Evolutionary conservation across 2,797 vertebrate species (phyloP).

Genomic region (Squalus acanthias): DNA sequence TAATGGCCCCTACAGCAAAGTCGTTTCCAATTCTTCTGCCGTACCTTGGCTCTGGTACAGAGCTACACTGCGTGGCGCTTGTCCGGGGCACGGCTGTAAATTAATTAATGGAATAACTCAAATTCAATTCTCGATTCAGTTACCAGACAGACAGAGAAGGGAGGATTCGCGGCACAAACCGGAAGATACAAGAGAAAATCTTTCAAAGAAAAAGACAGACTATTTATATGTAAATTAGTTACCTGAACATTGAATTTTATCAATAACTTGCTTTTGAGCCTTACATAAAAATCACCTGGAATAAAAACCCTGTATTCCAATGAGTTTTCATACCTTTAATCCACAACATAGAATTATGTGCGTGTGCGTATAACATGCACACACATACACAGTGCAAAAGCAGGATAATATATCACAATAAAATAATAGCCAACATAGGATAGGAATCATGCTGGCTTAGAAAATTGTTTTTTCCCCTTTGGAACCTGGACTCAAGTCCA

Average conservation of each 20-base stretch:
- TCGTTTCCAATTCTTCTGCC: conserved; percentile 71
- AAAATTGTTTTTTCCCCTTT: too few species aligned
- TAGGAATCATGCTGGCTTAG: background rate
- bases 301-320: background rate
- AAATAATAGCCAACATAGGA: too few species aligned
- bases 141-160: background rate
- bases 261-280: background rate
- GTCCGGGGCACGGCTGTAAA: conserved; percentile 70
- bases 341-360: background rate
- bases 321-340: background rate
- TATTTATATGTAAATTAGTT: background rate
- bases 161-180: background rate
- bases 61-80: conserved; percentile 79
- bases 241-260: background rate
- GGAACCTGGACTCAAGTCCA: background rate
- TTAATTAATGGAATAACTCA: background rate
- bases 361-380: too few species aligned
- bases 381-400: background rate
- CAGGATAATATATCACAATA: background rate
- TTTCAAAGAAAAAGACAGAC: background rate
- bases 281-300: background rate
- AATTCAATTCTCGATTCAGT: background rate
- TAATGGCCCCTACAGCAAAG: conserved; percentile 69
- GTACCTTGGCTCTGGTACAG: conserved; percentile 75
- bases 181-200: background rate